phyloP scores from a whole-genome alignment of 2,888 invertebrate species.

The Trichacis sp. region DNA sequence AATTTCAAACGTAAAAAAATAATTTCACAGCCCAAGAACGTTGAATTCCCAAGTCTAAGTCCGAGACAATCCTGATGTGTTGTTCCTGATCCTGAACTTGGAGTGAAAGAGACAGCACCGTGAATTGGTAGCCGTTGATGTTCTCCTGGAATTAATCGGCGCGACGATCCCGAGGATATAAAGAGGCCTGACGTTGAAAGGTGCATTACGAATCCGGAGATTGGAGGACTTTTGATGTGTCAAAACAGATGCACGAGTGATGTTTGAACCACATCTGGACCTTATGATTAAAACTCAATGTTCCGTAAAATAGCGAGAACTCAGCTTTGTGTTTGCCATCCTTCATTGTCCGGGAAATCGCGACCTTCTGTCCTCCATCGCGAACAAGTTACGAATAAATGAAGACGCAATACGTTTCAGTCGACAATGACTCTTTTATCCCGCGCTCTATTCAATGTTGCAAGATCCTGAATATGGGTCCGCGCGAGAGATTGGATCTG shows the following conservation, averaged over 20 bases:
- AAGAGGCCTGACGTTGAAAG: conserved; percentile 59
- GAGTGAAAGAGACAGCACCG: conserved; percentile 47
- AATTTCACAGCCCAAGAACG: no score
- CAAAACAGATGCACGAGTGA: conserved; percentile 38
- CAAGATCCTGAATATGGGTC: neutral
- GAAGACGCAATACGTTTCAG: neutral
- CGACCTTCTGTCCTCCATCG: no score
- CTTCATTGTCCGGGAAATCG: neutral
- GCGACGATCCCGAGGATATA: conserved; percentile 49
- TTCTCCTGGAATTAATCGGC: conserved; percentile 53
- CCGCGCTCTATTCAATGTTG: neutral
- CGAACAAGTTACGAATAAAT: neutral
- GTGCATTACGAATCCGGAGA: conserved; percentile 56
- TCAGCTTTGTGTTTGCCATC: neutral
- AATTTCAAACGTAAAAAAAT: no score
- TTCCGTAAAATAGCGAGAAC: conserved; percentile 26
- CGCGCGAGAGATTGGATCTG: neutral
- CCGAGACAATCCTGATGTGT: conserved; percentile 33
- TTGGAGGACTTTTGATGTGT: conserved; percentile 49
- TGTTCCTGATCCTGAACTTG: conserved; percentile 32
- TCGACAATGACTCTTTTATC: neutral
- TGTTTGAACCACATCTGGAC: conserved; percentile 33
- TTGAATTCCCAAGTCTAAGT: conserved; percentile 3
- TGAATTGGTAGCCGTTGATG: conserved; percentile 46
- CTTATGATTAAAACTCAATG: conserved; percentile 39